phyloP scores from a whole-genome alignment of 2,888 invertebrate genomes.

The Acronicta alni region DNA sequence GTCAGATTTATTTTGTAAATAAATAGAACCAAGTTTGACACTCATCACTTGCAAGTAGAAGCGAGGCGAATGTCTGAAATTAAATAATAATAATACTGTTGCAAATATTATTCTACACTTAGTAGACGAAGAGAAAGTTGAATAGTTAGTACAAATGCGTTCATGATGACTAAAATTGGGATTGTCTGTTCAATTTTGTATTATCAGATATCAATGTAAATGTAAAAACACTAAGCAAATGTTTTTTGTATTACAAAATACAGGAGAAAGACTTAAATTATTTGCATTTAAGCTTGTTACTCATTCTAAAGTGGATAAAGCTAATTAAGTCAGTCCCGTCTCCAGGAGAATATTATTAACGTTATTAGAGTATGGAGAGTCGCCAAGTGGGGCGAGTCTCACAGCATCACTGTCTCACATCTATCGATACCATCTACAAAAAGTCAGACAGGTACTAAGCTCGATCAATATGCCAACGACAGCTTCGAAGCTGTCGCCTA shows the following conservation, averaged over 20 bases:
- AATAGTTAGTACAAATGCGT: background rate
- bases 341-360: slow-evolving; percentile 51
- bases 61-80: slow-evolving; percentile 9
- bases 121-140: too few relatives aligned
- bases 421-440: slow-evolving; percentile 41
- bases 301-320: slow-evolving; percentile 20
- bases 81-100: background rate
- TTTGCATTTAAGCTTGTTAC: slow-evolving; percentile 5
- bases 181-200: too few relatives aligned
- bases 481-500: slow-evolving; percentile 9
- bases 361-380: slow-evolving; percentile 62
- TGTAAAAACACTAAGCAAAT: too few relatives aligned
- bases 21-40: slow-evolving; percentile 44
- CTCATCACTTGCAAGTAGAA: background rate
- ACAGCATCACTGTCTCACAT: slow-evolving; percentile 38
- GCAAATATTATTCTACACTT: too few relatives aligned
- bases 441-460: slow-evolving; percentile 28
- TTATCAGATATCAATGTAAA: too few relatives aligned
- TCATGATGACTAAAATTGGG: background rate
- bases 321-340: slow-evolving; percentile 32
- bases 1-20: slow-evolving; percentile 62
- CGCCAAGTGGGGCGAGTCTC: slow-evolving; percentile 69
- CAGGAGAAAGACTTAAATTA: background rate
- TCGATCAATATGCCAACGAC: slow-evolving; percentile 34
- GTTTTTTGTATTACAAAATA: background rate